Percentiles rank a stretch among this genome's conserved stretches.
Evolutionary conservation across 1,140 invertebrate genomes (phyloP).

Genomic region (Drosophila ananassae): DNA sequence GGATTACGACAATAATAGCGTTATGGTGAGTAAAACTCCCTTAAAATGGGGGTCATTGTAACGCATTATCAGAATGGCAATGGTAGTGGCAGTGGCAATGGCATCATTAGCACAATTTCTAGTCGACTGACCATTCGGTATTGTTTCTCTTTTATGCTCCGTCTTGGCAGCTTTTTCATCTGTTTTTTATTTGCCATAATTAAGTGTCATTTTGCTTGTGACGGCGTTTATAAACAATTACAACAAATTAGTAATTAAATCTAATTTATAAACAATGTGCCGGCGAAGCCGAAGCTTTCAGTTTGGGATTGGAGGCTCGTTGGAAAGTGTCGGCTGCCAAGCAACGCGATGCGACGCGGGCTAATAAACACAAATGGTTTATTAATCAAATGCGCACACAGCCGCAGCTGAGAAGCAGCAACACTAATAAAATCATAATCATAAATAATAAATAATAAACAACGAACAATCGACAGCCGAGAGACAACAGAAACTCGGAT

Average conservation of each 20-base stretch:
- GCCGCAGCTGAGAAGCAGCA: slow-evolving; percentile 12
- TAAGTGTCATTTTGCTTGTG: slow-evolving; percentile 24
- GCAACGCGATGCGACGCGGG: slow-evolving; percentile 45
- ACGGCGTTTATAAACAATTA: slow-evolving; percentile 63
- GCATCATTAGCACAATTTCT: slow-evolving; percentile 41
- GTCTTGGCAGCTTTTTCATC: slow-evolving; percentile 15
- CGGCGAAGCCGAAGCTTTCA: slow-evolving; percentile 24
- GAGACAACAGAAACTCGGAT: slow-evolving; percentile 31
- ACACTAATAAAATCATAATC: slow-evolving; percentile 45
- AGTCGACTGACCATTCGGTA: slow-evolving; percentile 19
- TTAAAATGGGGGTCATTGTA: slow-evolving; percentile 19
- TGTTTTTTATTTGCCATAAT: slow-evolving; percentile 17
- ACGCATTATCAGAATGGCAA: slow-evolving; percentile 1
- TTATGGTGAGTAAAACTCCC: slow-evolving; percentile 86
- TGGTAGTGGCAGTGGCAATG: slow-evolving; percentile 7
- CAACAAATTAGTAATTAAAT: slow-evolving; percentile 69
- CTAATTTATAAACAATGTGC: slow-evolving; percentile 49
- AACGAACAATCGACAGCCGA: neutral
- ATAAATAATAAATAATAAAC: slow-evolving; percentile 39
- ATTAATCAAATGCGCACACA: slow-evolving; percentile 67
- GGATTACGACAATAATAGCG: slow-evolving; percentile 89
- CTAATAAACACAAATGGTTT: slow-evolving; percentile 75
- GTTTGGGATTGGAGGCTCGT: slow-evolving; percentile 20
- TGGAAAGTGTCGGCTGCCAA: slow-evolving; percentile 66
- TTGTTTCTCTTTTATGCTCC: slow-evolving; percentile 8